Evolutionary conservation across 2,113 vertebrate genomes (phyloP), one percentile per base, ranked within the genome.

Genomic region (Zeus faber): DNA sequence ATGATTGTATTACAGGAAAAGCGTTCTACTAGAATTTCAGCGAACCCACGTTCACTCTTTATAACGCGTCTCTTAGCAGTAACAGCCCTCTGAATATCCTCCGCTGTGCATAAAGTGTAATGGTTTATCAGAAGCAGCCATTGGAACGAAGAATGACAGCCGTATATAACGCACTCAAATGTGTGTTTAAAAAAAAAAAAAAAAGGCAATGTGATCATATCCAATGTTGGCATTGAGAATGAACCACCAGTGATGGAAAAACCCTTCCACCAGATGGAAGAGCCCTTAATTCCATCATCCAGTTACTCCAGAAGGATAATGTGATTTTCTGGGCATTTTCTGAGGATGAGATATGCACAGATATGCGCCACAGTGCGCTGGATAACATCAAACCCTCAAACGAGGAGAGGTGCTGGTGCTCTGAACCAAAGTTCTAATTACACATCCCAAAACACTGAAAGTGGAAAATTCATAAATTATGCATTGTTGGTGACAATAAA

Each of bases 11-110:
- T 3, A 9, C 3, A 3, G 14, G 6, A 11, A 37, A 58, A 61
- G 26, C n/a, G 26, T 57, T 43, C 27, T 16, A 44, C 18, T 29
- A 46, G 44, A 53, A n/a, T n/a, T n/a, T n/a, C n/a, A n/a, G n/a
- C n/a, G n/a, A n/a, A n/a, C n/a, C n/a, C n/a, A n/a, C n/a, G n/a
- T n/a, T n/a, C n/a, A n/a, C n/a, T n/a, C n/a, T n/a, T n/a, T n/a
- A n/a, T n/a, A n/a, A n/a, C n/a, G n/a, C n/a, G n/a, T n/a, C n/a
- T n/a, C n/a, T n/a, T n/a, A n/a, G n/a, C n/a, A n/a, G n/a, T n/a
- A n/a, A n/a, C n/a, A n/a, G n/a, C n/a, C n/a, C n/a, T n/a, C n/a
- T n/a, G n/a, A n/a, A n/a, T n/a, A n/a, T n/a, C n/a, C n/a, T n/a
- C n/a, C n/a, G n/a, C n/a, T n/a, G n/a, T n/a, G n/a, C n/a, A n/a